Evolutionary conservation across 2,113 vertebrate genomes (phyloP).

Genomic region (Zingel zingel): DNA sequence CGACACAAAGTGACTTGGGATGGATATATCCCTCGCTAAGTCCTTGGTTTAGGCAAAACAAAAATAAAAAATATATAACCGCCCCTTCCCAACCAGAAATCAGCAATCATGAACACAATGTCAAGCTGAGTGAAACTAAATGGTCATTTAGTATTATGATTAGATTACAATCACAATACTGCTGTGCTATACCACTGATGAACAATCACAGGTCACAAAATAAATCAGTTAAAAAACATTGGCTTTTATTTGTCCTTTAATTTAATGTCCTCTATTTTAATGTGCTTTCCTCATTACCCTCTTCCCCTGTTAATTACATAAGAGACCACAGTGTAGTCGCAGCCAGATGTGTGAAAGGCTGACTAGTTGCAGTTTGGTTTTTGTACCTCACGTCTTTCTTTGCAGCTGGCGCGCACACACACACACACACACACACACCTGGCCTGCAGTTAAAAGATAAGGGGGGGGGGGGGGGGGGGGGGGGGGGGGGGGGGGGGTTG

Average conservation of each 20-base stretch:
- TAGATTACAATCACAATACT: not conserved
- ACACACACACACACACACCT: not conserved
- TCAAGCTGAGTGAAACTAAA: not conserved
- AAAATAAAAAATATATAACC: not conserved
- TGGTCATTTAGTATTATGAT: not conserved
- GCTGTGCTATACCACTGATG: not conserved
- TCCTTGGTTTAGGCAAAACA: not conserved
- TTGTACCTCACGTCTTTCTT: slow-evolving; percentile 17
- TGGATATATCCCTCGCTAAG: not conserved
- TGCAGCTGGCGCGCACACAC: slow-evolving; percentile 8
- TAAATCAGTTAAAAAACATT: slow-evolving; percentile 1
- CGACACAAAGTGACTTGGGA: not conserved
- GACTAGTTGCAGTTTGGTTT: slow-evolving; percentile 28
- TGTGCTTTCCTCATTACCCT: slow-evolving; percentile 56
- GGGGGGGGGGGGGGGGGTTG: slow-evolving; percentile 22
- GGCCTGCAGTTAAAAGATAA: slow-evolving; percentile 32
- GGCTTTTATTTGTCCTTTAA: slow-evolving; percentile 43
- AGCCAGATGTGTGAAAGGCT: slow-evolving; percentile 55
- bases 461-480: no score
- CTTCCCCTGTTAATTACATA: slow-evolving; percentile 49
- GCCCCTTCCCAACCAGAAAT: not conserved
- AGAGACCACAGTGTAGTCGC: slow-evolving; percentile 19
- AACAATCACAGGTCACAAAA: not conserved
- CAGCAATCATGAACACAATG: not conserved
- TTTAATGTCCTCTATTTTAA: slow-evolving; percentile 49